A percentile compares a stretch with the other conserved stretches of the same genome.
Conservation (phyloP, 2,888 invertebrate species). For the Mythimna loreyi region DNA sequence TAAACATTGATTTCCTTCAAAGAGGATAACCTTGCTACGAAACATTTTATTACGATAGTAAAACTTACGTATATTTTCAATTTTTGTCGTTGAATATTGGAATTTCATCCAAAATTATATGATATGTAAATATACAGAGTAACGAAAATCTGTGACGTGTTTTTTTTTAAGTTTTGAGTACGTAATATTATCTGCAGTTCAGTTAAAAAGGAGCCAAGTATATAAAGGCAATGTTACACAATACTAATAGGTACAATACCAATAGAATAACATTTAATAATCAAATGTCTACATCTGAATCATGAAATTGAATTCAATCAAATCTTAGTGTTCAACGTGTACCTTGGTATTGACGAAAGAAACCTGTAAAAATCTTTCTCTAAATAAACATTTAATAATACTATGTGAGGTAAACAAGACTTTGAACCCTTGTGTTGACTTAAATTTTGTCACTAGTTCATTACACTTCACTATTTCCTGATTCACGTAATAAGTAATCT, state of each 20-base stretch:
- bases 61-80: too few relatives aligned
- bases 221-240: slow-evolving; percentile 21
- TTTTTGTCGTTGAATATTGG: too few relatives aligned
- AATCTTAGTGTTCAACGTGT: background rate
- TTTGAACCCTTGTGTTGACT: too few relatives aligned
- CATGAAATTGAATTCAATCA: slow-evolving; percentile 21
- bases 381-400: too few relatives aligned
- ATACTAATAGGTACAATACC: background rate
- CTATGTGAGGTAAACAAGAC: too few relatives aligned
- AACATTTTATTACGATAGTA: too few relatives aligned
- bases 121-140: too few relatives aligned
- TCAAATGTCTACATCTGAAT: slow-evolving; percentile 4
- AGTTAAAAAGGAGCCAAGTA: background rate
- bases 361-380: background rate
- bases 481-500: too few relatives aligned
- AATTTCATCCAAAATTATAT: too few relatives aligned
- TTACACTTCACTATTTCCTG: too few relatives aligned
- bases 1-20: background rate
- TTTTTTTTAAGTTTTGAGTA: background rate
- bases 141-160: background rate
- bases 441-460: too few relatives aligned
- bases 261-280: slow-evolving; percentile 9
- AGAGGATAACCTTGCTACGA: too few relatives aligned
- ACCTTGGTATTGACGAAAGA: background rate
- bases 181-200: background rate